phyloP scores from a whole-genome alignment of 2,113 vertebrate species.

The Trematocara marginatum region DNA sequence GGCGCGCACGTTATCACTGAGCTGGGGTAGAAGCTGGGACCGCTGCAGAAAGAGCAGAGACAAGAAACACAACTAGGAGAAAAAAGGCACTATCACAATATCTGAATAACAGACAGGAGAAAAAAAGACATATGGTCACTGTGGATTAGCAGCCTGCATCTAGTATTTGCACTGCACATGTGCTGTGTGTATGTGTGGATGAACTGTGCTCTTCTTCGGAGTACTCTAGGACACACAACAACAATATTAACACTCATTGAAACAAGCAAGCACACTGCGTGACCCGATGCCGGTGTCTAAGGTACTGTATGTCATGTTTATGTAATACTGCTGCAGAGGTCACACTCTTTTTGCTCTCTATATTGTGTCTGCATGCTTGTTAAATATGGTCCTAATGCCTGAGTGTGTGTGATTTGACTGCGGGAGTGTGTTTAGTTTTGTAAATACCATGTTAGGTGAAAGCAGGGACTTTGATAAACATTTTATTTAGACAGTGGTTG shows the following conservation, averaged over 20 bases:
- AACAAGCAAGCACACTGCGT: neutral
- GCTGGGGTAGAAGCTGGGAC: slow-evolving; percentile 21
- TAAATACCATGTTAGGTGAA: neutral
- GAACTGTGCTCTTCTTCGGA: slow-evolving; percentile 9
- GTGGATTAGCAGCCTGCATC: slow-evolving; percentile 38
- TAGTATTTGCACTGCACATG: neutral
- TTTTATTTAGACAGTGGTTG: neutral
- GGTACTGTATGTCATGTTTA: slow-evolving; percentile 43
- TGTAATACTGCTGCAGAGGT: slow-evolving; percentile 11
- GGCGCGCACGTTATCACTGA: slow-evolving; percentile 8
- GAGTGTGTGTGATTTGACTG: neutral
- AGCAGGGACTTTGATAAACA: neutral
- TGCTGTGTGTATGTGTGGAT: slow-evolving; percentile 8
- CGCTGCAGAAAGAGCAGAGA: slow-evolving; percentile 44
- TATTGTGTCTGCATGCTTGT: neutral
- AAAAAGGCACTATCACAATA: neutral
- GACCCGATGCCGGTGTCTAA: slow-evolving; percentile 69
- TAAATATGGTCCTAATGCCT: neutral
- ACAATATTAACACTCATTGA: neutral
- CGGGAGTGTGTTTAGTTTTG: neutral
- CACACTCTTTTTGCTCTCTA: neutral
- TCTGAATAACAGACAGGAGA: neutral
- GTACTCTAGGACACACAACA: slow-evolving; percentile 5
- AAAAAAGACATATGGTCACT: slow-evolving; percentile 6
- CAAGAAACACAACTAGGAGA: slow-evolving; percentile 25